Evolutionary conservation across 2,797 vertebrate species (phyloP).

Genomic region (Basileuterus tristriatus): DNA sequence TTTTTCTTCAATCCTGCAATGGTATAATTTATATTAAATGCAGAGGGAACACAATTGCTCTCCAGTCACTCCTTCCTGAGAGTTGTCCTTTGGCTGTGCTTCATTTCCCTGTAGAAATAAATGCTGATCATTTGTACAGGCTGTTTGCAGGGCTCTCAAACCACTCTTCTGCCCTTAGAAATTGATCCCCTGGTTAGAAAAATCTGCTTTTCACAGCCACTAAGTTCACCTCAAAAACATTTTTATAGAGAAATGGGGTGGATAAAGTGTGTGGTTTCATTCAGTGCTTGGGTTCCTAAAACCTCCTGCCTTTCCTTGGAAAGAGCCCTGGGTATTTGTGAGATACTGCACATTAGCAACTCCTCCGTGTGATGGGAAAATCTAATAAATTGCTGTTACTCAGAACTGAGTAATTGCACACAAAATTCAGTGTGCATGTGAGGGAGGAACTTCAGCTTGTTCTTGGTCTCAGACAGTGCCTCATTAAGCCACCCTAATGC

Average conservation of each 20-base stretch:
- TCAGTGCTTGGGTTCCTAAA: neutral
- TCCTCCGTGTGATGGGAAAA: neutral
- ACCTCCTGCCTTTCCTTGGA: neutral
- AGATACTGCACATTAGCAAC: neutral
- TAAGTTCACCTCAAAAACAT: slow-evolving; percentile 1
- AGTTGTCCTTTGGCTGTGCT: neutral
- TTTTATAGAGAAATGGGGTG: neutral
- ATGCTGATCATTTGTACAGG: neutral
- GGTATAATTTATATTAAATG: neutral
- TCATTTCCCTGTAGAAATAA: neutral
- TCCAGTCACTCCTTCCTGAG: neutral
- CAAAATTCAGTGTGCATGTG: slow-evolving; percentile 6
- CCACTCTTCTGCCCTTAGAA: neutral
- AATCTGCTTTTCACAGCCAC: slow-evolving; percentile 1
- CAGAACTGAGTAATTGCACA: slow-evolving; percentile 47
- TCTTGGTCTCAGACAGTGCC: slow-evolving; percentile 51
- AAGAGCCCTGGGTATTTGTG: neutral
- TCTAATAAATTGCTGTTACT: slow-evolving; percentile 41
- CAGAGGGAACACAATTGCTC: neutral
- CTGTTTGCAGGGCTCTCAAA: neutral
- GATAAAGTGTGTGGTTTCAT: neutral
- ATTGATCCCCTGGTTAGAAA: neutral
- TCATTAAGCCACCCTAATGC: slow-evolving; percentile 57
- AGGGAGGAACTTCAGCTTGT: slow-evolving; percentile 22
- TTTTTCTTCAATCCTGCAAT: neutral